phyloP scores from a whole-genome alignment of 2,113 vertebrate species.

The Stigmatopora nigra region DNA sequence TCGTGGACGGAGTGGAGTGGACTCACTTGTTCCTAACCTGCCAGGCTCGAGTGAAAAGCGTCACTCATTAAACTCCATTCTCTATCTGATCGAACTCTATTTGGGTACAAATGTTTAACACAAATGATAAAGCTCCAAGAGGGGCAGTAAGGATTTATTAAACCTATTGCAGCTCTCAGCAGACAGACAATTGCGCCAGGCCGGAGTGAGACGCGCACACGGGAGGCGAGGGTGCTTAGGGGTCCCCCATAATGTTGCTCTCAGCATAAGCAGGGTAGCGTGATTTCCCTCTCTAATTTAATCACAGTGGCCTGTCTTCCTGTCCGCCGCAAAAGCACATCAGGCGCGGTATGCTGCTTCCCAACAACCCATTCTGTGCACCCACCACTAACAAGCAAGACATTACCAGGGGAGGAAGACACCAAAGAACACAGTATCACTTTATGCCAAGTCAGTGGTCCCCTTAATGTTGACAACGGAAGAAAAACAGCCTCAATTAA shows the following conservation, averaged over 20 bases:
- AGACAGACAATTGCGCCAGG: constrained; percentile 1
- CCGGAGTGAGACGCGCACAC: not conserved
- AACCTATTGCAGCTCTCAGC: constrained; percentile 2
- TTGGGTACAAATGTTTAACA: not conserved
- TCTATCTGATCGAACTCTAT: not conserved
- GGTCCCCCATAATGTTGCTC: constrained; percentile 54
- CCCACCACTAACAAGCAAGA: constrained; percentile 40
- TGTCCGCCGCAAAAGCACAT: constrained; percentile 53
- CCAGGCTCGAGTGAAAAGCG: constrained; percentile 19
- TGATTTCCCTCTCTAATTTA: constrained; percentile 72
- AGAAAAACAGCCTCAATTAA: not conserved
- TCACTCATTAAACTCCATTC: constrained; percentile 3
- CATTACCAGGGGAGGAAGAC: constrained; percentile 39
- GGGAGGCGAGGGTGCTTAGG: constrained; percentile 18
- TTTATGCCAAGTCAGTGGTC: constrained; percentile 13
- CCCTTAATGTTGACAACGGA: not conserved
- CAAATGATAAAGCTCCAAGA: not conserved
- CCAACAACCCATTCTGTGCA: constrained; percentile 8
- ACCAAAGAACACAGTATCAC: constrained; percentile 40
- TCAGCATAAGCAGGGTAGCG: constrained; percentile 54
- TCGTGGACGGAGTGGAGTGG: constrained; percentile 25
- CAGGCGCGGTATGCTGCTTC: constrained; percentile 37
- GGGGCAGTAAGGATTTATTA: not conserved
- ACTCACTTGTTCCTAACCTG: constrained; percentile 16
- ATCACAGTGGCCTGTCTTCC: constrained; percentile 67